Evolutionary conservation across 2,797 vertebrate genomes (phyloP), one percentile per base, ranked within the genome.

Genomic region (Tangara arthus): DNA sequence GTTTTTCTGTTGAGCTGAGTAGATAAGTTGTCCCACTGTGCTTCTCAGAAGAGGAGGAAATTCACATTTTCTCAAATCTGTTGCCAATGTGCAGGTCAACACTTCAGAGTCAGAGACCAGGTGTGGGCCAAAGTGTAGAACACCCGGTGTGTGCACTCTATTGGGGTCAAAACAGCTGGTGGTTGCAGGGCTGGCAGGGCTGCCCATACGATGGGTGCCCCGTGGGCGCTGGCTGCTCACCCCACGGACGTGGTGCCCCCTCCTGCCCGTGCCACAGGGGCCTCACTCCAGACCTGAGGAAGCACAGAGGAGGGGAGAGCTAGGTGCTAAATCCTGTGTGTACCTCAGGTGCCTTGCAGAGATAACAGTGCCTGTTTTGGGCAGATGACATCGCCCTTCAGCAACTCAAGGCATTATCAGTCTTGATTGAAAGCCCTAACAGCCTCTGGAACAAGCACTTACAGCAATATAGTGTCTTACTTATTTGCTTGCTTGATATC

Each of bases 151-250:
- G 47, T 1, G 4, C 0, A 3, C 30, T 39, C 70, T 15, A 3
- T 12, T 3, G 3, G 19, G 52, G 49, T 12, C 3, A 3, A 5
- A 35, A 15, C 1, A 10, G 32, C 7, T 11, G 55, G 32, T 23
- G 63, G 20, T 2, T 1, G 4, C 24, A 34, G 60, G 30, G 44
- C 56, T n/a, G 50, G 34, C 41, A 42, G 66, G 41, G 64, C 47
- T 34, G 55, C 24, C 24, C 46, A 1, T 8, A 4, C 1, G 1
- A 5, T 2, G 1, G 3, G 11, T 37, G 41, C 32, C 42, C 0
- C 0, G 2, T 30, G 34, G 37, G 28, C 37, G 44, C 15, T 3
- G 44, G 22, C 53, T 39, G 59, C 39, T 66, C 27, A 6, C 17
- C 21, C 5, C 1, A 0, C 1, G 44, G 52, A 8, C 71, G 0